phyloP scores from a whole-genome alignment of 2,113 vertebrate genomes.

The Serilophus lunatus region DNA sequence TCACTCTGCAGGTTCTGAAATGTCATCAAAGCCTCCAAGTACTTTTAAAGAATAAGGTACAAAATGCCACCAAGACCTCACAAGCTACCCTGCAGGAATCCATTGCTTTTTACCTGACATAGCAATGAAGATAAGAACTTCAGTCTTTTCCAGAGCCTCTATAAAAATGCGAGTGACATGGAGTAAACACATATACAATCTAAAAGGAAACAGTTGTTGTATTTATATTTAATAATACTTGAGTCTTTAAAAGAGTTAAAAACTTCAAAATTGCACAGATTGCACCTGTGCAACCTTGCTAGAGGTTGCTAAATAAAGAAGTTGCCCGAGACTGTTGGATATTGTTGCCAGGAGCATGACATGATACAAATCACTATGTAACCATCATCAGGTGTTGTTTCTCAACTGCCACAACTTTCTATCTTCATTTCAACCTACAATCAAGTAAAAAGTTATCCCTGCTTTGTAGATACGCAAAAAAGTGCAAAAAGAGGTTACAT shows the following conservation, averaged over 20 bases:
- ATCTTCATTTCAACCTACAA: not conserved
- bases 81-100: conserved; percentile 28
- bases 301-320: not conserved
- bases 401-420: not conserved
- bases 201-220: not conserved
- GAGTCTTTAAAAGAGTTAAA: not conserved
- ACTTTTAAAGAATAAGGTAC: conserved; percentile 24
- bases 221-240: not conserved
- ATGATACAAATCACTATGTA: not conserved
- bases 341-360: not conserved
- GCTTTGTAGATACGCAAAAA: not conserved
- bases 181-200: not conserved
- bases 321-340: not conserved
- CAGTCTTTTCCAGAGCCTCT: not conserved
- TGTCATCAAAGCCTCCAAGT: conserved; percentile 38
- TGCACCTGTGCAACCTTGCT: not conserved
- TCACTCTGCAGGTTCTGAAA: conserved; percentile 13
- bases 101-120: not conserved
- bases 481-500: not conserved
- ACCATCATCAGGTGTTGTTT: not conserved
- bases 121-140: not conserved
- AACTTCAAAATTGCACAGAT: not conserved
- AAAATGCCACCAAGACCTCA: conserved; percentile 21
- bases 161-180: not conserved
- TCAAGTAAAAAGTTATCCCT: not conserved